Percentiles rank a stretch among this genome's conserved stretches.
phyloP scores from a whole-genome alignment of 2,888 invertebrate species.

The Uropetala carovei region DNA sequence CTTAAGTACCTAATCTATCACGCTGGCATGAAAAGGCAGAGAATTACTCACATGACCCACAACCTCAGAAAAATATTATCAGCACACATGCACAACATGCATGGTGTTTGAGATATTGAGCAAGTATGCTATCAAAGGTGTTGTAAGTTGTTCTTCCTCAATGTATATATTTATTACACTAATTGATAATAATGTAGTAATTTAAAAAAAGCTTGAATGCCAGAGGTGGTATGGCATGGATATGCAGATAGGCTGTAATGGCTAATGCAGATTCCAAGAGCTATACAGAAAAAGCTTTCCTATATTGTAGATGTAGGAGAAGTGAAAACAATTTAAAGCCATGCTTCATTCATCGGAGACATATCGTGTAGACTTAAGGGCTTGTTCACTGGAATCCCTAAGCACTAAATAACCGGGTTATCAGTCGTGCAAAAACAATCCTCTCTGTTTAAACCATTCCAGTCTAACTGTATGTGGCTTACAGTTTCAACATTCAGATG shows the following conservation, averaged over 20 bases:
- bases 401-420: constrained; percentile 25
- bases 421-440: constrained; percentile 25
- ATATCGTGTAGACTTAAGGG: constrained; percentile 56
- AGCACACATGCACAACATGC: constrained; percentile 18
- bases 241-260: constrained; percentile 18
- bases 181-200: constrained; percentile 56
- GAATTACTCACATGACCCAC: constrained; percentile 27
- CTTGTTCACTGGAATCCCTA: constrained; percentile 33
- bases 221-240: constrained; percentile 22
- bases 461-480: background rate
- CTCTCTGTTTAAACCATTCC: constrained; percentile 40
- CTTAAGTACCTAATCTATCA: background rate
- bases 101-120: constrained; percentile 41
- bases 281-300: constrained; percentile 55
- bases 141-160: constrained; percentile 63
- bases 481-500: background rate
- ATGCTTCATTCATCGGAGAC: constrained; percentile 55
- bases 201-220: constrained; percentile 52
- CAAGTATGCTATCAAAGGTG: constrained; percentile 57
- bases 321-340: constrained; percentile 40
- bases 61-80: background rate
- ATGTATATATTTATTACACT: constrained; percentile 62
- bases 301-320: constrained; percentile 54
- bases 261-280: constrained; percentile 29
- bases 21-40: background rate